Evolutionary conservation across 1,140 invertebrate species (phyloP).

Genomic region (Papilio polytes): DNA sequence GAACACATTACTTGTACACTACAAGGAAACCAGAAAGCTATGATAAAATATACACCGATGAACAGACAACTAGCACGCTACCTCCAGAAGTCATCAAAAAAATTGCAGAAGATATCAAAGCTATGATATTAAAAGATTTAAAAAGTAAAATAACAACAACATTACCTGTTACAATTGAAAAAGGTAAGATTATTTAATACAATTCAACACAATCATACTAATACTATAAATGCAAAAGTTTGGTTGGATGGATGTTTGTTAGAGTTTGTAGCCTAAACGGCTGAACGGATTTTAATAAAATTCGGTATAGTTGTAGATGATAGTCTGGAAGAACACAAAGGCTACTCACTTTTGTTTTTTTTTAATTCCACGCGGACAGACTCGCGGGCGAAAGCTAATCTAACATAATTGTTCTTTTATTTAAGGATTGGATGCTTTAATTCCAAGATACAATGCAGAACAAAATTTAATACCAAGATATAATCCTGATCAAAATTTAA

Average conservation of each 20-base stretch:
- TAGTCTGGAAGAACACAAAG: no score
- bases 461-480: conserved; percentile 21
- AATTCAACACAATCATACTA: not conserved
- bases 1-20: not conserved
- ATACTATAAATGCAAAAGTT: no score
- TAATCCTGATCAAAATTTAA: not conserved
- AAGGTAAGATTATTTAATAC: conserved; percentile 3
- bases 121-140: conserved; percentile 64
- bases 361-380: no score
- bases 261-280: no score
- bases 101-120: conserved; percentile 68
- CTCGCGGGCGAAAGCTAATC: not conserved
- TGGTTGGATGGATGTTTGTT: no score
- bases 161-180: conserved; percentile 3
- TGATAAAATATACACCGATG: not conserved
- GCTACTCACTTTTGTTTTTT: no score
- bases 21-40: not conserved
- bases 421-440: not conserved
- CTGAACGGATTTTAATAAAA: no score
- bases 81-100: conserved; percentile 59
- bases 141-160: conserved; percentile 26
- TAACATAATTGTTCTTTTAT: not conserved
- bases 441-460: conserved; percentile 6
- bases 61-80: conserved; percentile 40
- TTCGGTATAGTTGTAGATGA: no score